Evolutionary conservation across 1,140 invertebrate genomes (phyloP).

Genomic region (Tenebrio molitor): DNA sequence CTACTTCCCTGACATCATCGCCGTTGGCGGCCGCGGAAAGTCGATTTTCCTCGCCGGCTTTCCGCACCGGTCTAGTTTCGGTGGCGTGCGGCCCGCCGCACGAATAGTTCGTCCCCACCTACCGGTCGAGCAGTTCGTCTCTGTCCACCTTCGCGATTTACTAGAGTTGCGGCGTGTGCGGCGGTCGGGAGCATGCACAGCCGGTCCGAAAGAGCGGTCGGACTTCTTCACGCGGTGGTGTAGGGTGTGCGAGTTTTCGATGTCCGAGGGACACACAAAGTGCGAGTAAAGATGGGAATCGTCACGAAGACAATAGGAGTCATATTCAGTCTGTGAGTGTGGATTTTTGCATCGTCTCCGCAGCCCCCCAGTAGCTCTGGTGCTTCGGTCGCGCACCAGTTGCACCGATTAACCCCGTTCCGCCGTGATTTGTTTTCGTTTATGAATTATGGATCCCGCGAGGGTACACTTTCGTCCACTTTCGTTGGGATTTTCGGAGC

Average conservation of each 20-base stretch:
- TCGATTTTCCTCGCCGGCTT: too few species aligned
- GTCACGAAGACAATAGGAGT: slow-evolving; percentile 80
- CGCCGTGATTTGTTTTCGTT: background rate
- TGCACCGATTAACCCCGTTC: slow-evolving; percentile 14
- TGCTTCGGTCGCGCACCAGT: slow-evolving; percentile 14
- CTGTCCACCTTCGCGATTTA: slow-evolving; percentile 35
- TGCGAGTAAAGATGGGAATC: slow-evolving; percentile 74
- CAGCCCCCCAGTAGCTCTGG: too few species aligned
- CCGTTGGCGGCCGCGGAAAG: too few species aligned
- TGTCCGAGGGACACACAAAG: background rate
- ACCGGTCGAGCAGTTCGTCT: slow-evolving; percentile 31
- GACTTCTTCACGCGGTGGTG: background rate
- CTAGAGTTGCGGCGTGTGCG: slow-evolving; percentile 8
- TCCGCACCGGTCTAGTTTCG: background rate
- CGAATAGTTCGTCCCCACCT: slow-evolving; percentile 21
- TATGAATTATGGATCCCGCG: slow-evolving; percentile 12
- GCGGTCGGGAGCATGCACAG: slow-evolving; percentile 7
- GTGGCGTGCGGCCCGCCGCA: too few species aligned
- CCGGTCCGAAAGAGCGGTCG: background rate
- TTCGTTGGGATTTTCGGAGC: slow-evolving; percentile 21
- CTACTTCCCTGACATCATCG: too few species aligned
- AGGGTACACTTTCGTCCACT: slow-evolving; percentile 14
- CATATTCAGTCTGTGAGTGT: slow-evolving; percentile 83
- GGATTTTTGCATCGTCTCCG: slow-evolving; percentile 28
- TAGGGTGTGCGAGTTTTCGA: background rate